Conservation (phyloP, 2,113 vertebrate species). For the Urocynchramus pylzowi region DNA sequence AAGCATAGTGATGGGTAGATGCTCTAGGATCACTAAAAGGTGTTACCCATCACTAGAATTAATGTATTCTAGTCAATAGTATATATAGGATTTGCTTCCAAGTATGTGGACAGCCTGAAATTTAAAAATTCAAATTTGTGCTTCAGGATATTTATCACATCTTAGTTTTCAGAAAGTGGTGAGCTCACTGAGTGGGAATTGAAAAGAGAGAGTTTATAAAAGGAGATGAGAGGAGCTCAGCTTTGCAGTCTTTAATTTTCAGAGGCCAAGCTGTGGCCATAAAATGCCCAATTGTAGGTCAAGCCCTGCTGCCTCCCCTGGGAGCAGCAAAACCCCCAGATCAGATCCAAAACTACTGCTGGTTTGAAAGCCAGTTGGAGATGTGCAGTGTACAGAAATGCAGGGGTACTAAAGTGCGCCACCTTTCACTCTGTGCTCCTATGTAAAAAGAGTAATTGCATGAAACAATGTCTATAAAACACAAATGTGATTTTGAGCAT, state of each 20-base stretch:
- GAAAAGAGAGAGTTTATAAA: not conserved
- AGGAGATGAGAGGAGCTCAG: not conserved
- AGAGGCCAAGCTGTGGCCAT: not conserved
- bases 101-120: not conserved
- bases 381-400: not conserved
- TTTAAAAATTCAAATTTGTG: not conserved
- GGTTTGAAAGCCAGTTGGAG: not conserved
- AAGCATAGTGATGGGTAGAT: not conserved
- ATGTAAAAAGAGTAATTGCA: not conserved
- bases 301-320: not conserved
- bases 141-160: not conserved
- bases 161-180: not conserved
- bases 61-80: not conserved
- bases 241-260: slow-evolving; percentile 17
- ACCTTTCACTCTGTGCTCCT: not conserved
- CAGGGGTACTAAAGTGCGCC: not conserved
- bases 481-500: not conserved
- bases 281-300: not conserved
- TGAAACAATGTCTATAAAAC: not conserved
- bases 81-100: not conserved
- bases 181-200: not conserved
- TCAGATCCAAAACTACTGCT: not conserved
- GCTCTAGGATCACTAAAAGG: not conserved
- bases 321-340: not conserved
- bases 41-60: not conserved